These are phyloP conservation scores for Boloria euphrosyne DNA, from an alignment of 2,888 invertebrate genomes.

Conservation along the genomic window DNA sequence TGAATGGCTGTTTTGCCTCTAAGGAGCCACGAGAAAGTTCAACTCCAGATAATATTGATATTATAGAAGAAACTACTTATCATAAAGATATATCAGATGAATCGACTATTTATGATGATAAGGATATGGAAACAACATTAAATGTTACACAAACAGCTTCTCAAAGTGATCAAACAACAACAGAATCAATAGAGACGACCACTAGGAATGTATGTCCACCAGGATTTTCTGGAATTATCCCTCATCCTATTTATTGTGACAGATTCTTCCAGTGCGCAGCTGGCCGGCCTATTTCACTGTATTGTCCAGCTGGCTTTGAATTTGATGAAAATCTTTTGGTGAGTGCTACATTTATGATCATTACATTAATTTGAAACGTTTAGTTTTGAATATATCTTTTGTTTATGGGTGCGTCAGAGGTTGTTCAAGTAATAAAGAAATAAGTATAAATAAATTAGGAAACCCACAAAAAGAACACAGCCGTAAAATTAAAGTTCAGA, in stretches of 20 bases:
- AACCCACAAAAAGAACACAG: too few relatives aligned
- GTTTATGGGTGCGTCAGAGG: too few relatives aligned
- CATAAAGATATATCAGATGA: too few relatives aligned
- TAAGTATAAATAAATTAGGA: too few relatives aligned
- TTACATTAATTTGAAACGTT: too few relatives aligned
- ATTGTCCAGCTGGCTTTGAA: constrained; percentile 47
- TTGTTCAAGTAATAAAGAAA: too few relatives aligned
- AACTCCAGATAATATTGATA: not conserved
- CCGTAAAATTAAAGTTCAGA: too few relatives aligned
- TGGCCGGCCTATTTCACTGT: constrained; percentile 47
- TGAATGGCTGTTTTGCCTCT: constrained; percentile 15
- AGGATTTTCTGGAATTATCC: constrained; percentile 38
- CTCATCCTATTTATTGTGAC: constrained; percentile 52
- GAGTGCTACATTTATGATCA: constrained; percentile 14
- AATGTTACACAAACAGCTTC: constrained; percentile 11
- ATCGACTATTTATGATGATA: too few relatives aligned
- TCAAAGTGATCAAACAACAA: constrained; percentile 12
- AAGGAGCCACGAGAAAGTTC: not conserved
- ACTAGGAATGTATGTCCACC: not conserved
- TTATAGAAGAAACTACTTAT: too few relatives aligned
- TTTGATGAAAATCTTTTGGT: constrained; percentile 38
- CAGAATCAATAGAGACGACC: constrained; percentile 6
- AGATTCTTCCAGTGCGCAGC: constrained; percentile 54
- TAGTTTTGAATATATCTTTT: too few relatives aligned
- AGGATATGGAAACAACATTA: not conserved